phyloP scores from a whole-genome alignment of 2,888 invertebrate genomes.

The Noctua fimbriata region DNA sequence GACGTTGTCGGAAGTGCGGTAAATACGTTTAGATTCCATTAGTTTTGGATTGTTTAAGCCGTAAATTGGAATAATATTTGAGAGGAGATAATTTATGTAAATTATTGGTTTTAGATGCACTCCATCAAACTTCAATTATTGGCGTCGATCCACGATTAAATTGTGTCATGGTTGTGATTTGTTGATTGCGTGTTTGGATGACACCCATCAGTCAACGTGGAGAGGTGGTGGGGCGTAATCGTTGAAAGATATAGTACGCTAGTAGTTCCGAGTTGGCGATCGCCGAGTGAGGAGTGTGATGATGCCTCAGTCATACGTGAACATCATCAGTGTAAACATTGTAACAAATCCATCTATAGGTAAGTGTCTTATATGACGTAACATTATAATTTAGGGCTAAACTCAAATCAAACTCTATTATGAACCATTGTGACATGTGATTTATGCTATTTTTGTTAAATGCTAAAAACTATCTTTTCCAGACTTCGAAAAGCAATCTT shows the following conservation, averaged over 20 bases:
- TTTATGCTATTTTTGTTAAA: neutral
- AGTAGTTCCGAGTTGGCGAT: constrained; percentile 81
- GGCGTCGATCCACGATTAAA: constrained; percentile 78
- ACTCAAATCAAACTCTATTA: neutral
- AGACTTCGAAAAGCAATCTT: neutral
- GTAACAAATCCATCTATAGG: constrained; percentile 11
- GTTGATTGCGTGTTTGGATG: constrained; percentile 78
- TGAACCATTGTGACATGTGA: neutral
- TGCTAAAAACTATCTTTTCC: neutral
- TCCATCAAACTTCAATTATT: constrained; percentile 70
- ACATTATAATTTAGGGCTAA: neutral
- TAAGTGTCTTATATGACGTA: constrained; percentile 41
- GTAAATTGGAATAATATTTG: constrained; percentile 14
- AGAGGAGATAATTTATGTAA: constrained; percentile 15
- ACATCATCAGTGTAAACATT: constrained; percentile 66
- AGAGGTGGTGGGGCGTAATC: constrained; percentile 73
- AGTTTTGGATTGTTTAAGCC: constrained; percentile 3
- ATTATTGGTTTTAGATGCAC: constrained; percentile 50
- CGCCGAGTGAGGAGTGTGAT: constrained; percentile 67
- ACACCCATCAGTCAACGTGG: constrained; percentile 79
- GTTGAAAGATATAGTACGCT: constrained; percentile 75
- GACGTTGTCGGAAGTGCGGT: constrained; percentile 52
- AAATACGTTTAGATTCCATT: constrained; percentile 41
- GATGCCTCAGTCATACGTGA: constrained; percentile 65
- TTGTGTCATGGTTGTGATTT: constrained; percentile 82